Base-by-base conservation (phyloP, 2,797 vertebrate species). In the Bradypodion ventrale region DNA sequence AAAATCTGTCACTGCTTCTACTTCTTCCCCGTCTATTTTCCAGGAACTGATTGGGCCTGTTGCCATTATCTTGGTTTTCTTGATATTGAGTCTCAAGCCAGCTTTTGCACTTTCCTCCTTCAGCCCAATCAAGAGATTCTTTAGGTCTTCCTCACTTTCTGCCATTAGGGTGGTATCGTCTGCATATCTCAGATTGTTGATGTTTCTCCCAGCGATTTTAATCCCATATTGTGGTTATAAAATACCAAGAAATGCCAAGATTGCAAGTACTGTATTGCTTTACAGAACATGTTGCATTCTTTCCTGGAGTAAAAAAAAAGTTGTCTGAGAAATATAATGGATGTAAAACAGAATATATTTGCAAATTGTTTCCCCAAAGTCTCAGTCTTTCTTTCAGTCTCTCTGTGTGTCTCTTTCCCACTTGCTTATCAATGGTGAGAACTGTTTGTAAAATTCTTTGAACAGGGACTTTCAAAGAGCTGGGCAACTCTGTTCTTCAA, bases 401-500 rank as follows among this genome's bases (percentile, higher is more conserved):
- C 16, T 56, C 16, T 56, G 3, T 5, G 13, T 5, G 82, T 91
- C 82, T 73, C 78, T 80, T 27, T 25, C 89, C 89, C 83, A 44
- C 73, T 6, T 0, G 62, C 87, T 94, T 91, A 91, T 93, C 91
- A 4, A 74, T 90, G 78, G 87, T 93, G 86, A 87, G 89, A 95
- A 83, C 4, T 83, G 62, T 60, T 78, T 89, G 66, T 90, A 91
- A 89, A 91, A 52, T 90, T 88, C 93, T 96, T 96, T 96, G 95
- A 96, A 95, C 3, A 40, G 88, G 80, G 88, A 94, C 92, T 95
- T 80, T 96, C 95, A 96, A 95, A 96, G 93, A 82, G 88, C 88
- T 92, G 86, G 91, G 77, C 72, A 87, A 86, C 93, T 95, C 94
- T 94, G 94, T 94, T 95, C 94, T 94, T 94, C 94, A 95, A 95